Evolutionary conservation across 2,113 vertebrate genomes (phyloP).

Genomic region (Scalopus aquaticus): DNA sequence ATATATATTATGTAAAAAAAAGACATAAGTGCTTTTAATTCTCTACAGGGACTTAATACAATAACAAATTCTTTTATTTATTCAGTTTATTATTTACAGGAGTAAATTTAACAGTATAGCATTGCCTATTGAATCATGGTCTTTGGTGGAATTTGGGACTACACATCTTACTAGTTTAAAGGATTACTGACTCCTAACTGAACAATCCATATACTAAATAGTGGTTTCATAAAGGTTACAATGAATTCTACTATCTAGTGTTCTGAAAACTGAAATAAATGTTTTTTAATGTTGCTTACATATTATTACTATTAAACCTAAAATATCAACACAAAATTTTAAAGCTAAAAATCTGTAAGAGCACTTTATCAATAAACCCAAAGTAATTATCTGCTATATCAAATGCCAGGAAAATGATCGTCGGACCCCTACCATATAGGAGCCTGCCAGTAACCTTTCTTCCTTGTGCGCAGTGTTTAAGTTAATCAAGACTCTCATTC

Average conservation of each 20-base stretch:
- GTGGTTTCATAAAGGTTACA: background rate
- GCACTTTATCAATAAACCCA: background rate
- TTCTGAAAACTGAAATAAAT: slow-evolving; percentile 14
- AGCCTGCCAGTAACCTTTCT: background rate
- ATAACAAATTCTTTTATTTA: background rate
- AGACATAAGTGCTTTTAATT: background rate
- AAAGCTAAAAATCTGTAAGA: background rate
- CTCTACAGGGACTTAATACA: background rate
- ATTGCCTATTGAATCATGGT: background rate
- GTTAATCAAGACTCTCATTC: background rate
- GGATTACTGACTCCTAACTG: slow-evolving; percentile 34
- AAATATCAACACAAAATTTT: slow-evolving; percentile 15
- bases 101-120: background rate
- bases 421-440: background rate
- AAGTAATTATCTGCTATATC: background rate
- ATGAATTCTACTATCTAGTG: background rate
- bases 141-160: background rate
- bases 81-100: background rate
- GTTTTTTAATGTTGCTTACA: background rate
- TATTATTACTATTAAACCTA: background rate
- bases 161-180: slow-evolving; percentile 2
- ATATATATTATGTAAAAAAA: no score
- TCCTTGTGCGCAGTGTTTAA: no score
- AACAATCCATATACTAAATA: background rate
- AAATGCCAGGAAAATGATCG: background rate